Conservation (phyloP, 2,797 vertebrate species). For the Discoglossus pictus region DNA sequence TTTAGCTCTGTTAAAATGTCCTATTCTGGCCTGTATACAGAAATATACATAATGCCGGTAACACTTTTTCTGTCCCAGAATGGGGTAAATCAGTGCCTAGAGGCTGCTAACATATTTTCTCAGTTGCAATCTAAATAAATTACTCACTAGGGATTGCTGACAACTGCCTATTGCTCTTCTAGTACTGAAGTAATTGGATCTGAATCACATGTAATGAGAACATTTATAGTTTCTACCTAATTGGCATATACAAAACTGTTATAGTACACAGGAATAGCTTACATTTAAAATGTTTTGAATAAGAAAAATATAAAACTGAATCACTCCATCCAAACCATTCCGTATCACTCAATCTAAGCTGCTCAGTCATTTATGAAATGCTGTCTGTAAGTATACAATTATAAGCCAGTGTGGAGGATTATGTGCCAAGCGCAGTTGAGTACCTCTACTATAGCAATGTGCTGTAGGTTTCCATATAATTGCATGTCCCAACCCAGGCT, state of each 20-base stretch:
- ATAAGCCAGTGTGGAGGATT: no score
- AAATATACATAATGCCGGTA: conserved; percentile 7
- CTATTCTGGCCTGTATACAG: neutral
- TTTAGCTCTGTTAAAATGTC: neutral
- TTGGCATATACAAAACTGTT: conserved; percentile 19
- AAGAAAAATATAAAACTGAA: neutral
- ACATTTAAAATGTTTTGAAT: conserved; percentile 11
- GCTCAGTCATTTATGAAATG: no score
- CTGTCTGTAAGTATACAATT: no score
- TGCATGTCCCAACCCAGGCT: no score
- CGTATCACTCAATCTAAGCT: no score
- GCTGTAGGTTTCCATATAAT: no score
- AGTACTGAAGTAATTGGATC: conserved; percentile 27
- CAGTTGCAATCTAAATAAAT: conserved; percentile 24
- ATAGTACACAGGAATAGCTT: neutral
- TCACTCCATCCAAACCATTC: no score
- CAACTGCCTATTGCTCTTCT: conserved; percentile 28
- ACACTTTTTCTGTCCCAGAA: conserved; percentile 16
- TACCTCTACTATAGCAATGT: no score
- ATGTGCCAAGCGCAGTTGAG: no score
- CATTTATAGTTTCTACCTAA: conserved; percentile 22
- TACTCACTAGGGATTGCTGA: conserved; percentile 28
- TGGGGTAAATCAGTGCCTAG: conserved; percentile 3
- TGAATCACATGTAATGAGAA: conserved; percentile 37
- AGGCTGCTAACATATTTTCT: conserved; percentile 19